Base-by-base conservation (phyloP, 2,797 vertebrate genomes). In the Chelidonichthys spinosus region DNA sequence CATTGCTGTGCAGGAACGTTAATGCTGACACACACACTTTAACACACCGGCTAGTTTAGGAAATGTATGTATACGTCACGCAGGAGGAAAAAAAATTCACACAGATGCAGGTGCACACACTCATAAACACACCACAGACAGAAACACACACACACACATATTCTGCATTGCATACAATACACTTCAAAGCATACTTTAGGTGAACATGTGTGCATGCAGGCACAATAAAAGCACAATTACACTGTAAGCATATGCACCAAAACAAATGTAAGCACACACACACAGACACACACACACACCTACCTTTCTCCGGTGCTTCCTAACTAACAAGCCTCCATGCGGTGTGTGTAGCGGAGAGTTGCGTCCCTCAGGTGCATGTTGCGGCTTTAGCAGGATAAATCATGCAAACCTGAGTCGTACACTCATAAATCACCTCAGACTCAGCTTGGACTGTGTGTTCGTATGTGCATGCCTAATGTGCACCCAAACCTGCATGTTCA, bases 311-410 rank as follows among this genome's bases (percentile, higher is more conserved):
- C 66, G 6, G 10, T 56, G 69, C 80, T 69, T 56, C 25, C 9
- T 18, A 11, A n/a, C 86, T 88, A 89, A 88, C 84, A 83, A 87
- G 85, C 77, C 70, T 83, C 61, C 18, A 1, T 81, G 54, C 69
- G 36, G 36, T 39, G 76, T 14, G 59, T 36, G 53, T 35, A 36
- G 53, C 33, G 14, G 42, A 39, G 60, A 66, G 71, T 60, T 32
- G 78, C 70, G 81, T 92, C 89, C 88, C 92, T 86, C 84, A 85
- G 88, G 89, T 92, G 70, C 69, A 56, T 62, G 1, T 47, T 64
- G 70, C 79, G 86, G 83, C 85, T 87, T 91, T 85, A 75, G 66
- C 81, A 64, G 85, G 87, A 91, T 91, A 90, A 92, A 92, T 90
- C 89, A 91, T 89, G 87, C 85, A 87, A 78, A 87, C 87, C 81